Conservation (phyloP, 2,797 vertebrate species). For the Dallia pectoralis region DNA sequence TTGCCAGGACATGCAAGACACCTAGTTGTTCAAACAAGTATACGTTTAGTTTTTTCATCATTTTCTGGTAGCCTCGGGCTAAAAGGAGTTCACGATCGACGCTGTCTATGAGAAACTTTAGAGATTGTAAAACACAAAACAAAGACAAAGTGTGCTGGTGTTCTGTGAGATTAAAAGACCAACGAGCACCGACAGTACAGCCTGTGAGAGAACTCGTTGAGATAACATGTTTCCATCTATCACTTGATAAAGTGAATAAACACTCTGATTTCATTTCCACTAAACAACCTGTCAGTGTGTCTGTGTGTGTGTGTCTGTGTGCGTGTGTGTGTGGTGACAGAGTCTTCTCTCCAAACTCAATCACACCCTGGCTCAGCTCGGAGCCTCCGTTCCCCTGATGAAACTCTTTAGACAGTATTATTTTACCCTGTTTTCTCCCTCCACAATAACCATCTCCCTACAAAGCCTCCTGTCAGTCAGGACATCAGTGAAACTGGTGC, state of each 20-base stretch:
- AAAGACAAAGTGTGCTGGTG: neutral
- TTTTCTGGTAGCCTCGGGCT: no score
- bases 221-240: slow-evolving; percentile 9
- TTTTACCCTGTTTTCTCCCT: slow-evolving; percentile 9
- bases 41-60: no score
- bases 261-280: slow-evolving; percentile 24
- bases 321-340: slow-evolving; percentile 20
- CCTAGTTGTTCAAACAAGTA: no score
- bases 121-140: neutral
- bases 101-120: neutral
- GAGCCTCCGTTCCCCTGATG: slow-evolving; percentile 2
- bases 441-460: no score
- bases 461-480: neutral
- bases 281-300: slow-evolving; percentile 10
- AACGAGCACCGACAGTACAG: neutral
- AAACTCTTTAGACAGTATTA: neutral
- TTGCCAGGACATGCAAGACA: no score
- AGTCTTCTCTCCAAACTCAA: slow-evolving; percentile 24
- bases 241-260: slow-evolving; percentile 33
- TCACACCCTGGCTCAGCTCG: slow-evolving; percentile 11
- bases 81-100: neutral
- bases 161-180: neutral
- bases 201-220: neutral
- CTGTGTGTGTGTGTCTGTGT: slow-evolving; percentile 24
- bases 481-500: neutral